Evolutionary conservation across 2,888 invertebrate genomes (phyloP).

Genomic region (Tridacna crocea): DNA sequence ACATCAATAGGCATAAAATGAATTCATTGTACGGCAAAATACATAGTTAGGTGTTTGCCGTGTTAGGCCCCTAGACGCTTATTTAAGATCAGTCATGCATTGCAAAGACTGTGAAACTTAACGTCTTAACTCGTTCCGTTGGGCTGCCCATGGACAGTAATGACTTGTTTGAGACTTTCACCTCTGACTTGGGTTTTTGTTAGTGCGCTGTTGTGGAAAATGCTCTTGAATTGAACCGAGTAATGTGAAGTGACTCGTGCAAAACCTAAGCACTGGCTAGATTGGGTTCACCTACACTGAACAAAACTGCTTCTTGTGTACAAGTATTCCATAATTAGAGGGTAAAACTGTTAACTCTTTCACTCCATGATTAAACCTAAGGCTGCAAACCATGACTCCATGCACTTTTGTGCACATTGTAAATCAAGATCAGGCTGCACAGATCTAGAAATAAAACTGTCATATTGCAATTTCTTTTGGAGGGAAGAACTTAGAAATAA

Average conservation of each 20-base stretch:
- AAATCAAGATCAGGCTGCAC: too few species aligned
- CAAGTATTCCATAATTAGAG: conserved; percentile 41
- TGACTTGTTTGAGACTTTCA: conserved; percentile 58
- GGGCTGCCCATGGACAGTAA: conserved; percentile 37
- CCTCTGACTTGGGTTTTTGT: conserved; percentile 51
- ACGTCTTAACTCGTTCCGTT: conserved; percentile 35
- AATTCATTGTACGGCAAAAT: conserved; percentile 30
- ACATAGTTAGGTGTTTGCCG: conserved; percentile 11
- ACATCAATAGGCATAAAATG: conserved; percentile 25
- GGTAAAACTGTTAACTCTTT: not conserved
- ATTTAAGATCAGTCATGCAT: conserved; percentile 10
- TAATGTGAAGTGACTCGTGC: conserved; percentile 24
- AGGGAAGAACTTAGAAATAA: too few species aligned
- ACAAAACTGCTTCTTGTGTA: conserved; percentile 28
- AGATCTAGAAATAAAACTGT: too few species aligned
- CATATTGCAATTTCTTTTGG: too few species aligned
- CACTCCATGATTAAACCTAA: too few species aligned
- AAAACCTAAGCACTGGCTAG: conserved; percentile 10
- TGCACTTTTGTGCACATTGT: too few species aligned
- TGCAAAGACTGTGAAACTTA: conserved; percentile 30
- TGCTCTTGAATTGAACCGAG: conserved; percentile 22
- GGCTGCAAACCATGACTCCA: too few species aligned
- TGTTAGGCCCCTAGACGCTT: conserved; percentile 13
- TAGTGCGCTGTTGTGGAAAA: conserved; percentile 20
- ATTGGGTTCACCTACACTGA: conserved; percentile 30